Percentiles rank a stretch among this genome's conserved stretches.
Conservation (phyloP, 2,888 invertebrate species). For the Athrips mouffetella region DNA sequence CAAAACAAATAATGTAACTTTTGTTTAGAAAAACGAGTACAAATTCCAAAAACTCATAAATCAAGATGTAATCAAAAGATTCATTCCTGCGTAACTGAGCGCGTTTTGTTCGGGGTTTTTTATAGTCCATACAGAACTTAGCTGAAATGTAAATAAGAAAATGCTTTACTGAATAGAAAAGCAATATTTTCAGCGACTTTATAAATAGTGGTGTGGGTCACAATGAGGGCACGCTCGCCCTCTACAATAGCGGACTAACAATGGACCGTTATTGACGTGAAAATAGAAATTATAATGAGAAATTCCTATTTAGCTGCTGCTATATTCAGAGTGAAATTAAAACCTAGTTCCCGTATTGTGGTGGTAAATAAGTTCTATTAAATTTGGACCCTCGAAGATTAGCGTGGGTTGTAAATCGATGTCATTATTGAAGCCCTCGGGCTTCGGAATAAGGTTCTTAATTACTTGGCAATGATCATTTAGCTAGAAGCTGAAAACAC, state of each 20-base stretch:
- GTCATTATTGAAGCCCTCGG: not conserved
- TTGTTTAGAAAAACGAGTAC: too few species aligned
- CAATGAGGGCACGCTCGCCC: not conserved
- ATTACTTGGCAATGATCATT: too few species aligned
- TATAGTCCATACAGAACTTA: not conserved
- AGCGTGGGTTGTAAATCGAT: not conserved
- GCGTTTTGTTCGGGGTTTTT: not conserved
- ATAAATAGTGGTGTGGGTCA: slow-evolving; percentile 10
- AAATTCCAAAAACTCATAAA: not conserved
- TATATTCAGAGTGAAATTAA: slow-evolving; percentile 9
- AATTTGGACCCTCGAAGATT: not conserved
- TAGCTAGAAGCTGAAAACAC: too few species aligned
- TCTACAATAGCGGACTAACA: slow-evolving; percentile 3
- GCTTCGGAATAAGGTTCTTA: too few species aligned
- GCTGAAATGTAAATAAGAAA: slow-evolving; percentile 2
- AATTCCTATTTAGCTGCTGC: slow-evolving; percentile 3
- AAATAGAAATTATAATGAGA: slow-evolving; percentile 15
- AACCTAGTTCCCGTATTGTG: slow-evolving; percentile 5
- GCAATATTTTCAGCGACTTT: slow-evolving; percentile 4
- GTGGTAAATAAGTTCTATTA: not conserved
- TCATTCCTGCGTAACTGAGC: not conserved
- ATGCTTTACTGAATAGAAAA: not conserved
- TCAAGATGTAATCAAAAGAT: not conserved
- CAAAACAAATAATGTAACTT: too few species aligned
- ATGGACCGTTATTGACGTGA: slow-evolving; percentile 8